Percentiles rank a stretch among this genome's conserved stretches.
These are phyloP conservation scores for Proisotoma minuta DNA, from an alignment of 2,888 invertebrate species.

Conservation along the genomic window DNA sequence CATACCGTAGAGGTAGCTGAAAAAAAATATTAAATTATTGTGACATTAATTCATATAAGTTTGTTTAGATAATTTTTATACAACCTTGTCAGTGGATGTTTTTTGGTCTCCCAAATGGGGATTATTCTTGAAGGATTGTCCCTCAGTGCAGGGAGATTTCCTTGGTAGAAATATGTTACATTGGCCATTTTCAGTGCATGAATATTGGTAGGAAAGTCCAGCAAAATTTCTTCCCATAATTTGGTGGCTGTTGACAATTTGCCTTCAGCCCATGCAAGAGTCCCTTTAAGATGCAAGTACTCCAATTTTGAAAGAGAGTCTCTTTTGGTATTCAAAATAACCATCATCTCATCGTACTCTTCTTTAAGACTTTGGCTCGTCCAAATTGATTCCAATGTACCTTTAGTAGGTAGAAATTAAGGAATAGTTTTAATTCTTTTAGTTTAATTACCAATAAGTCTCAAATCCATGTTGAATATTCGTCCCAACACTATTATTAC, in stretches of 20 bases:
- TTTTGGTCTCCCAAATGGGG: constrained; percentile 14
- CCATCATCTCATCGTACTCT: neutral
- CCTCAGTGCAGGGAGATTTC: neutral
- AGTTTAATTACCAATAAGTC: too few species aligned
- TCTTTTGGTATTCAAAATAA: neutral
- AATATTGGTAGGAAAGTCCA: constrained; percentile 12
- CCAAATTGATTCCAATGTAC: neutral
- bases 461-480: constrained; percentile 1
- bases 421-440: too few species aligned
- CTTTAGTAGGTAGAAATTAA: too few species aligned
- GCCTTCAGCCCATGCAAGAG: constrained; percentile 14
- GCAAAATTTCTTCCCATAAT: constrained; percentile 17
- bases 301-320: neutral
- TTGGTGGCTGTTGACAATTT: neutral
- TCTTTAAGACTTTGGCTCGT: neutral
- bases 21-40: neutral
- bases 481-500: constrained; percentile 11
- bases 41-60: too few species aligned
- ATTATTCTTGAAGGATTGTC: constrained; percentile 11
- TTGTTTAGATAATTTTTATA: too few species aligned
- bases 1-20: constrained; percentile 22
- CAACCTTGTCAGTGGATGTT: constrained; percentile 11
- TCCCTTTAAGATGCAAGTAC: constrained; percentile 8
- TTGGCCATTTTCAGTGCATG: constrained; percentile 23
- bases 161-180: constrained; percentile 15